A percentile compares a stretch with the other conserved stretches of the same genome.
phyloP scores from a whole-genome alignment of 1,140 invertebrate species.

The Microplitis demolitor region DNA sequence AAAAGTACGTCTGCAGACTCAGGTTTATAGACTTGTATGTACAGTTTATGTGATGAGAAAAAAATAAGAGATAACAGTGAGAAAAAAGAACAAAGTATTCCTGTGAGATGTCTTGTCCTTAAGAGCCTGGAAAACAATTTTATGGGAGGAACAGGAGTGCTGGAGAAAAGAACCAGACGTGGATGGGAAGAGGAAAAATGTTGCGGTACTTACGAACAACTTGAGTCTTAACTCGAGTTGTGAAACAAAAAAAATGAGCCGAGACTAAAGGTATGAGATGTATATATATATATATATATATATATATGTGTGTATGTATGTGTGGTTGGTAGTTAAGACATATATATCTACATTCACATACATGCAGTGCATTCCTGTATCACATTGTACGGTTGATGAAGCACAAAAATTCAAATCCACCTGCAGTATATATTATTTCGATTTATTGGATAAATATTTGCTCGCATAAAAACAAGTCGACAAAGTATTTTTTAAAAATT shows the following conservation, averaged over 20 bases:
- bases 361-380: too few relatives aligned
- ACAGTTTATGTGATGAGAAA: background rate
- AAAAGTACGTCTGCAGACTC: too few relatives aligned
- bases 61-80: background rate
- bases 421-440: background rate
- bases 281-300: background rate
- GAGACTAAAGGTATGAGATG: background rate
- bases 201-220: background rate
- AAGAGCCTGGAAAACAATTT: constrained; percentile 17
- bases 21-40: background rate
- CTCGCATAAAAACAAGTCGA: background rate
- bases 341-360: background rate
- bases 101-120: constrained; percentile 2
- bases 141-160: background rate
- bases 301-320: background rate
- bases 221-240: background rate
- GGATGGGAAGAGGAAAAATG: background rate
- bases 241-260: background rate
- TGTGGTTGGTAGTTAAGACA: background rate
- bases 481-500: background rate
- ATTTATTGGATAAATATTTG: constrained; percentile 1
- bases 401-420: background rate
- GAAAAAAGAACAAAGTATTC: constrained; percentile 1
- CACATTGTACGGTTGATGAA: background rate
- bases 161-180: background rate